Percentiles rank a stretch among this genome's conserved stretches.
Conservation (phyloP, 2,797 vertebrate genomes). For the Hybognathus amarus region DNA sequence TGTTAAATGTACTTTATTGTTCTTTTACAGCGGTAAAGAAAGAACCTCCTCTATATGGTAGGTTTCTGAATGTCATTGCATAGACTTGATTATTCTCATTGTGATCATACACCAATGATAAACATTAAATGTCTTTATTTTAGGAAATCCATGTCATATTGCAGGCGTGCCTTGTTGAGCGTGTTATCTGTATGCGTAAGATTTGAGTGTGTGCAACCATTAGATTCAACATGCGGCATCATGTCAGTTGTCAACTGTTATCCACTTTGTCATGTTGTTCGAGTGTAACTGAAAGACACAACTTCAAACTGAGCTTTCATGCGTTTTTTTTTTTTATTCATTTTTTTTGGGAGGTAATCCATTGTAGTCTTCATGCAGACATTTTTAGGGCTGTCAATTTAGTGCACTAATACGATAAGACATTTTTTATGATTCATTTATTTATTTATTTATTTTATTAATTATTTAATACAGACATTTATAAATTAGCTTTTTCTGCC, state of each 20-base stretch:
- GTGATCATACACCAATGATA: conserved; percentile 30
- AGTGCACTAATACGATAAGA: background rate
- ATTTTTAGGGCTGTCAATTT: background rate
- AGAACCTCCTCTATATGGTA: conserved; percentile 83
- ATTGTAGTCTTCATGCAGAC: background rate
- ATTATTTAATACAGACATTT: background rate
- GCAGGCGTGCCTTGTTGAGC: background rate
- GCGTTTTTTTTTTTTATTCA: background rate
- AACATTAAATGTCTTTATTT: conserved; percentile 33
- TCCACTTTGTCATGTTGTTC: conserved; percentile 4
- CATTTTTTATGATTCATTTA: background rate
- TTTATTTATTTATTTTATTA: background rate
- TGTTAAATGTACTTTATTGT: conserved; percentile 71
- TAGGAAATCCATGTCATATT: conserved; percentile 15
- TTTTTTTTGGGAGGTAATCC: background rate
- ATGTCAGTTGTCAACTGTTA: conserved; percentile 6
- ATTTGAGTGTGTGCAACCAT: background rate
- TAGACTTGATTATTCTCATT: conserved; percentile 29
- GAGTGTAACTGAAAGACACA: too few species aligned
- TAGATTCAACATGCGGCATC: background rate
- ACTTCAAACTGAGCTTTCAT: background rate
- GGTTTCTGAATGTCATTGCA: conserved; percentile 70
- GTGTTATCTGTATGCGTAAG: background rate
- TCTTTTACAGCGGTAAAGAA: conserved; percentile 84
- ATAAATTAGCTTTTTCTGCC: background rate